Conservation (phyloP, 2,888 invertebrate genomes). For the Diaprepes abbreviatus region DNA sequence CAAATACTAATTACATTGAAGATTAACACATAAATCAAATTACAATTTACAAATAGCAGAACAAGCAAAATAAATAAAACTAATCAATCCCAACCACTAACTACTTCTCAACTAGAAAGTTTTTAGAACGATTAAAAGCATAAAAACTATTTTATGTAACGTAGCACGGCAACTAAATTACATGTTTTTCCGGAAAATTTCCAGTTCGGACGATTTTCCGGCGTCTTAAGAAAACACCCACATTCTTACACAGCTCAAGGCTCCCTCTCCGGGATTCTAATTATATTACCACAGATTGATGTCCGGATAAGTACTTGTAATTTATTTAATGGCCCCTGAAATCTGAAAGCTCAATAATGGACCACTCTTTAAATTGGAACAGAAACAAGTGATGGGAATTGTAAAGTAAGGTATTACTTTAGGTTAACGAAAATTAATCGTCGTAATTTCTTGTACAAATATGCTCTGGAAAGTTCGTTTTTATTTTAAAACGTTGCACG, state of each 20-base stretch:
- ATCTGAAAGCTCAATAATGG: constrained; percentile 46
- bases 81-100: too few relatives aligned
- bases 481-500: too few relatives aligned
- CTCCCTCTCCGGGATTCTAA: constrained; percentile 38
- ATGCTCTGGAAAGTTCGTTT: too few relatives aligned
- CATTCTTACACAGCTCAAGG: constrained; percentile 35
- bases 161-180: constrained; percentile 31
- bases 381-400: constrained; percentile 39
- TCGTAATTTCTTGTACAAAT: constrained; percentile 11
- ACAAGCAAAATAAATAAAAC: too few relatives aligned
- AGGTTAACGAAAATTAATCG: constrained; percentile 25
- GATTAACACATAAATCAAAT: too few relatives aligned
- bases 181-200: constrained; percentile 25
- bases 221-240: constrained; percentile 35
- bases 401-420: constrained; percentile 32
- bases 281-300: constrained; percentile 49
- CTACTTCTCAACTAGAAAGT: too few relatives aligned
- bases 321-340: constrained; percentile 47
- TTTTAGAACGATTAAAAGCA: too few relatives aligned
- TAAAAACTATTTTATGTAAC: not conserved
- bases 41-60: too few relatives aligned
- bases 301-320: constrained; percentile 48
- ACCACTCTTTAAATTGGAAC: constrained; percentile 47
- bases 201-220: constrained; percentile 33
- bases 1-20: too few relatives aligned